A percentile compares a stretch with the other conserved stretches of the same genome.
Evolutionary conservation across 92 coral and sea anemone species (phyloP).

Genomic region (Siderastrea radians): DNA sequence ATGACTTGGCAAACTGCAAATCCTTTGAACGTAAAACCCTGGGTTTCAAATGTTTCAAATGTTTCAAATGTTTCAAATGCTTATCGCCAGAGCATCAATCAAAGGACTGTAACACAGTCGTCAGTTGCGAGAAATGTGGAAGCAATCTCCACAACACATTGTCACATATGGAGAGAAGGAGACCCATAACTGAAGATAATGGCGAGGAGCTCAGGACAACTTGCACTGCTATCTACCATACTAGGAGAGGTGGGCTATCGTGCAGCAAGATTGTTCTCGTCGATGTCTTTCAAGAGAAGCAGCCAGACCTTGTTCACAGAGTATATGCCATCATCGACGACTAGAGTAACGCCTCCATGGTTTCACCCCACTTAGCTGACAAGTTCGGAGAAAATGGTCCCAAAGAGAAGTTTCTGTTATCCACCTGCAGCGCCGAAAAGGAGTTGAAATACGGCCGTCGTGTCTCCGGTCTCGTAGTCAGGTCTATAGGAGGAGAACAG

Average conservation of each 20-base stretch:
- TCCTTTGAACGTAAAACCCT: too few species aligned
- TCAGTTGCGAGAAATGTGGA: too few species aligned
- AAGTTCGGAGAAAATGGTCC: constrained; percentile 16
- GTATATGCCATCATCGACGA: constrained; percentile 52
- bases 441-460: constrained; percentile 53
- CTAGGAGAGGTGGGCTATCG: neutral
- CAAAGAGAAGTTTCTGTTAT: constrained; percentile 4
- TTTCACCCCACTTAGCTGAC: constrained; percentile 14
- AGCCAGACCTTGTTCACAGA: constrained; percentile 4
- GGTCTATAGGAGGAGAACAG: constrained; percentile 28
- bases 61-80: too few species aligned
- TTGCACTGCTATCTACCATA: neutral
- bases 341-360: constrained; percentile 44
- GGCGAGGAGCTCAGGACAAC: constrained; percentile 12
- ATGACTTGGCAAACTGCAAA: too few species aligned
- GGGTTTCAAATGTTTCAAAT: too few species aligned
- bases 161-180: too few species aligned
- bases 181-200: neutral
- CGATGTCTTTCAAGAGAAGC: neutral
- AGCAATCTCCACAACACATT: too few species aligned
- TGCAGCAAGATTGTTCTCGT: constrained; percentile 6
- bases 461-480: constrained; percentile 17
- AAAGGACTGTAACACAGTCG: too few species aligned
- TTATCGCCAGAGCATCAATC: too few species aligned
- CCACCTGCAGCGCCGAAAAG: constrained; percentile 33